These are phyloP conservation scores for Rhinichthys klamathensis DNA, from an alignment of 2,113 vertebrate genomes.

Conservation along the genomic window DNA sequence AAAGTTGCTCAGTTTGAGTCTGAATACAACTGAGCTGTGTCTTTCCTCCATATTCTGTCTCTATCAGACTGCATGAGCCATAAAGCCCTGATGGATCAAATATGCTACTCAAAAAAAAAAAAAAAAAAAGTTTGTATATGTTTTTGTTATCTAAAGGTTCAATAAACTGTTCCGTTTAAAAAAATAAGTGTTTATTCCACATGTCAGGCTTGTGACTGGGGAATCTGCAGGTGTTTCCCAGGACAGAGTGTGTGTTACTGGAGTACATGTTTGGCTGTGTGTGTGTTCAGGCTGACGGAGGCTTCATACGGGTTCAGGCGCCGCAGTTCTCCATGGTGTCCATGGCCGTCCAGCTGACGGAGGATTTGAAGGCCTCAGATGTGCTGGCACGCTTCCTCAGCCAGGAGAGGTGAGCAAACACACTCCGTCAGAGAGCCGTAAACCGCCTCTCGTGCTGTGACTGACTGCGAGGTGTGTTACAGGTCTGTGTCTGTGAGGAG, in stretches of 20 bases:
- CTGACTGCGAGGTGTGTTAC: constrained; percentile 24
- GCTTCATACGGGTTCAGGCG: constrained; percentile 92
- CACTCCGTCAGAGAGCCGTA: neutral
- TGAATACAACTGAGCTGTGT: too few species aligned
- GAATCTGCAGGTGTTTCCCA: neutral
- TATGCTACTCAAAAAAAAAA: too few species aligned
- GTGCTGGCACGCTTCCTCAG: constrained; percentile 91
- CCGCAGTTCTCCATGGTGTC: constrained; percentile 95
- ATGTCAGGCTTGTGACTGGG: neutral
- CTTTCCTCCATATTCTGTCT: too few species aligned
- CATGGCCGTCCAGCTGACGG: constrained; percentile 95
- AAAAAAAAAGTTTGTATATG: too few species aligned
- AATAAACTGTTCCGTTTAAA: too few species aligned
- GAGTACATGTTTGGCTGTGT: constrained; percentile 27
- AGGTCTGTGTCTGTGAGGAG: constrained; percentile 74
- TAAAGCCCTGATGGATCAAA: too few species aligned
- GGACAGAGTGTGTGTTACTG: neutral
- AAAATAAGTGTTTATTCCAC: too few species aligned
- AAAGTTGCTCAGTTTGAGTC: too few species aligned
- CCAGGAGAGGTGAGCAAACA: constrained; percentile 83
- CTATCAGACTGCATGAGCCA: too few species aligned
- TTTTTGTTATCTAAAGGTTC: too few species aligned
- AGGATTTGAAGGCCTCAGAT: constrained; percentile 89
- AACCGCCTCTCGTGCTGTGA: neutral
- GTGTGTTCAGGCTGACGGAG: constrained; percentile 77